These are phyloP conservation scores for Tetramorium simillimum DNA, from an alignment of 1,140 invertebrate species.

Conservation along the genomic window DNA sequence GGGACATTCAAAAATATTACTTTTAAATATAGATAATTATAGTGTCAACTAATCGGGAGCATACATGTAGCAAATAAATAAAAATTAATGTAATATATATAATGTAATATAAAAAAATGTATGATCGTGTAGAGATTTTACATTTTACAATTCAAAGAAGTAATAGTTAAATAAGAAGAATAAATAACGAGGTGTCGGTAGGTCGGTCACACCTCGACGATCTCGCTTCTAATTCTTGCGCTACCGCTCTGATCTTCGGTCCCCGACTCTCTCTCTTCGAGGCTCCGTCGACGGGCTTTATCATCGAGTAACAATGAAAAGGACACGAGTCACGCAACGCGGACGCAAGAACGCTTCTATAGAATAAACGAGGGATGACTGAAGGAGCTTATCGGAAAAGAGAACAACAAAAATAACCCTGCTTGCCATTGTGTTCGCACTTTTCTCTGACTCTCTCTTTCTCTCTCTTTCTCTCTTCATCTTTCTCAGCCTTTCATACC, in stretches of 20 bases:
- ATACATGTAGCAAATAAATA: not conserved
- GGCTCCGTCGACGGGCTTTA: slow-evolving; percentile 80
- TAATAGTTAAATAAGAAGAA: not conserved
- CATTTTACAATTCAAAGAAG: not conserved
- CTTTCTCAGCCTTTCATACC: slow-evolving; percentile 61
- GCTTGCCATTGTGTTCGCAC: slow-evolving; percentile 81
- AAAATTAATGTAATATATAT: slow-evolving; percentile 14
- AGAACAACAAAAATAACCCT: slow-evolving; percentile 77
- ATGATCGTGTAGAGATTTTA: not conserved
- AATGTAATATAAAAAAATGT: not conserved
- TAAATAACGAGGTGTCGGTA: slow-evolving; percentile 32
- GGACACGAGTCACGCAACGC: slow-evolving; percentile 75
- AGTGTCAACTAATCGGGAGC: not conserved
- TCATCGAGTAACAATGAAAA: slow-evolving; percentile 69
- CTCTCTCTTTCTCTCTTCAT: slow-evolving; percentile 62
- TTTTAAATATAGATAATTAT: not conserved
- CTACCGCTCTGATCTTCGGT: slow-evolving; percentile 84
- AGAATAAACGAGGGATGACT: slow-evolving; percentile 72
- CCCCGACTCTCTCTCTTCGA: slow-evolving; percentile 84
- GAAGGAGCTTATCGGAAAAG: slow-evolving; percentile 77
- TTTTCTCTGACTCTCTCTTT: slow-evolving; percentile 67
- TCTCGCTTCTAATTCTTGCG: slow-evolving; percentile 79
- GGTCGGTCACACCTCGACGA: slow-evolving; percentile 39
- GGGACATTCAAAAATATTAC: not conserved
- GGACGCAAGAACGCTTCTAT: slow-evolving; percentile 66